Base-by-base conservation (phyloP, 2,113 vertebrate genomes). In the Ia io region DNA sequence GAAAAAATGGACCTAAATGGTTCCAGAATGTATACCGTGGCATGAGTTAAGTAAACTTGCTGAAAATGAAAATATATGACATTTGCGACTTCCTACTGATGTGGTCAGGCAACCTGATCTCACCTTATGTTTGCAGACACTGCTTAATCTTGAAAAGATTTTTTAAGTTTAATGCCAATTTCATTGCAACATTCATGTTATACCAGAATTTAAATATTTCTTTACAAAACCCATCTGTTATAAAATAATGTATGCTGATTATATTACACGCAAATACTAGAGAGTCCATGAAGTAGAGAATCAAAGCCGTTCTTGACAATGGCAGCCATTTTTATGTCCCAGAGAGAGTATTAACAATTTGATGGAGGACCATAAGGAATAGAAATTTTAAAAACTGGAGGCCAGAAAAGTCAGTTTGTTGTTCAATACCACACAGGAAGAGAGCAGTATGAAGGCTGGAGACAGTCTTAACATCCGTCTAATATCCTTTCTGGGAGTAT, bases 31-130 rank as follows among this genome's bases (percentile, higher is more conserved):
- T 59, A 25, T 12, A 61, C 3, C n/a, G 74, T 22, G 13, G 0
- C 37, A 40, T 87, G 88, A 95, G 84, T 84, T 74, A 76, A 89
- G 37, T 88, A 79, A 76, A 79, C 11, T 67, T 16, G 20, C 77
- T 69, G 44, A 86, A 88, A 86, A 71, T 88, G 51, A 90, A 96
- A 91, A 90, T 70, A 74, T 20, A 28, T 49, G 47, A 32, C 71
- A 76, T 78, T 91, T 53, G 22, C 49, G 76, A 59, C 49, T 74
- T 76, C 17, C 16, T 40, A 59, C 25, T 51, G 71, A 77, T 51
- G 28, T 35, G 25, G 7, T 80, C 83, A 73, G 79, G 12, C 67
- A 56, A 47, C 37, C 8, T 95, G 53, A 69, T 47, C 23, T 71
- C 16, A 49, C 12, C 12, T 16, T n/a, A 28, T 49, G 61, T 93